Percentiles rank a stretch among this genome's conserved stretches.
These are phyloP conservation scores for Siphonodentalium dalli DNA, from an alignment of 2,888 invertebrate species.

Conservation along the genomic window DNA sequence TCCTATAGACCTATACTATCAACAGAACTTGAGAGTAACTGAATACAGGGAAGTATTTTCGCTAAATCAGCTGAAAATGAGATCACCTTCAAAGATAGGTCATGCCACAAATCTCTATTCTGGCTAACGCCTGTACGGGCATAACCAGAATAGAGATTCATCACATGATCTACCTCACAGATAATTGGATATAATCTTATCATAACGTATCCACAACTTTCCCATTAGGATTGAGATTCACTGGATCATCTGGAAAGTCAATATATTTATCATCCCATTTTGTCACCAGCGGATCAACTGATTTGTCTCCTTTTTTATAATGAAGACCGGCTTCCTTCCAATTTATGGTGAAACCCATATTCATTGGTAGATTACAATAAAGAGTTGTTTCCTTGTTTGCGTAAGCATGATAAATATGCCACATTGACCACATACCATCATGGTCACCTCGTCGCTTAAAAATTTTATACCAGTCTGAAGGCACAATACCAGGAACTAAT, in stretches of 20 bases:
- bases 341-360: constrained; percentile 38
- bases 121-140: too few relatives aligned
- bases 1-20: too few relatives aligned
- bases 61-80: too few relatives aligned
- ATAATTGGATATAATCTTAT: too few relatives aligned
- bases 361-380: constrained; percentile 36
- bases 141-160: too few relatives aligned
- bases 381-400: constrained; percentile 36
- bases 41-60: too few relatives aligned
- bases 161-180: too few relatives aligned
- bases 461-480: constrained; percentile 41
- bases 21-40: too few relatives aligned
- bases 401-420: constrained; percentile 49
- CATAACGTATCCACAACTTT: too few relatives aligned
- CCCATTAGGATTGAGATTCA: constrained; percentile 8
- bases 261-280: constrained; percentile 4
- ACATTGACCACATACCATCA: constrained; percentile 53
- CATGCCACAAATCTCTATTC: too few relatives aligned
- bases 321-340: constrained; percentile 47
- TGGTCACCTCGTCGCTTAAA: constrained; percentile 29
- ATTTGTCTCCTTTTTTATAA: constrained; percentile 18
- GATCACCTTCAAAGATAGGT: too few relatives aligned
- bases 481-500: constrained; percentile 39
- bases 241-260: constrained; percentile 7
- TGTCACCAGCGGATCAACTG: constrained; percentile 11